Conservation (phyloP, 2,113 vertebrate species). For the Echinops telfairi region DNA sequence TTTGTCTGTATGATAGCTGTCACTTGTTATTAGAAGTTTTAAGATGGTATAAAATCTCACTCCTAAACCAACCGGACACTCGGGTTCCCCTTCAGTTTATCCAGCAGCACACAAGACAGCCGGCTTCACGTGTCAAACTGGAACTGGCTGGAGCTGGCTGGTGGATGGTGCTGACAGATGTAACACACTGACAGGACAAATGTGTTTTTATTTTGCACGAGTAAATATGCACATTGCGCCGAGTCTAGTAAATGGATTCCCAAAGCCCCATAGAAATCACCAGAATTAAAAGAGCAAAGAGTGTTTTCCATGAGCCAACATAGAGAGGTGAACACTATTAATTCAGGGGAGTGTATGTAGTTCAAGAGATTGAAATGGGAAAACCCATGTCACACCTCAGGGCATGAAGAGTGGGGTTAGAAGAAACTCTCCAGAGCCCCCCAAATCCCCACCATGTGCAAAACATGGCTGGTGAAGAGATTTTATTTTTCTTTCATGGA, state of each 20-base stretch:
- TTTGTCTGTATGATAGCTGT: neutral
- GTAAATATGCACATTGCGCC: neutral
- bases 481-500: neutral
- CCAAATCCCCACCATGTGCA: neutral
- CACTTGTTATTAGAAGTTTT: neutral
- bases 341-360: neutral
- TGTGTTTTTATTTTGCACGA: constrained; percentile 32
- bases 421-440: neutral
- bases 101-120: neutral
- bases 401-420: neutral
- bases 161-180: neutral
- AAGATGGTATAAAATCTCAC: neutral
- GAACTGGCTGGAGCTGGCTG: neutral
- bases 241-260: constrained; percentile 7
- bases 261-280: constrained; percentile 19
- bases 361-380: neutral
- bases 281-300: constrained; percentile 24
- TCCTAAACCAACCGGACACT: neutral
- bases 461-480: neutral
- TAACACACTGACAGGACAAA: constrained; percentile 3
- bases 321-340: neutral
- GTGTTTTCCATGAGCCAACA: neutral
- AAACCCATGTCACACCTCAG: neutral
- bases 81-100: neutral
- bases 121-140: constrained; percentile 2